phyloP scores from a whole-genome alignment of 2,797 vertebrate genomes.

The Mus minutoides region DNA sequence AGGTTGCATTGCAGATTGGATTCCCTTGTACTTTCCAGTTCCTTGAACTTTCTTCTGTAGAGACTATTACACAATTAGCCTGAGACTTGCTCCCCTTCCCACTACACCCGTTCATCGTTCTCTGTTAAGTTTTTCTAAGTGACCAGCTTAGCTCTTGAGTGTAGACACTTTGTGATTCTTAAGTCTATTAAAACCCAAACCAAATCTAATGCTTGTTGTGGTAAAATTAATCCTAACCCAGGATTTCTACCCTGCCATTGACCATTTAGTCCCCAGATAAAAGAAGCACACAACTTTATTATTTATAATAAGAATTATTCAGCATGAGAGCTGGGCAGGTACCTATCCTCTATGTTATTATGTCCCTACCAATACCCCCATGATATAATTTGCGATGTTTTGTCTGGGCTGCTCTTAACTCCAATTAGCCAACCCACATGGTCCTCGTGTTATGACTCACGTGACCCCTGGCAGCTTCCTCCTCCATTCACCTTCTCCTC shows the following conservation, averaged over 20 bases:
- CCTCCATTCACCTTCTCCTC: background rate
- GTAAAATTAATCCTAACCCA: background rate
- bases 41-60: background rate
- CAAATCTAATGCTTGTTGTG: background rate
- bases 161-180: background rate
- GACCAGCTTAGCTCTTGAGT: background rate
- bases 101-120: background rate
- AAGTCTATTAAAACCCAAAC: background rate
- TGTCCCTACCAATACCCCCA: background rate
- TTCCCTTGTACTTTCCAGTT: background rate
- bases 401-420: background rate
- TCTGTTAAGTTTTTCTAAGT: background rate
- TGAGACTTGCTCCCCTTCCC: background rate
- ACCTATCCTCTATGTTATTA: background rate
- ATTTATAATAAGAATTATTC: background rate
- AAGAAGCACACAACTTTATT: background rate
- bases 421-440: background rate
- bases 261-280: background rate
- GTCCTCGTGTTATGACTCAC: background rate
- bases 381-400: background rate
- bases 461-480: background rate
- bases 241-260: background rate
- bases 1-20: background rate
- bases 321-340: background rate
- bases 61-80: background rate